Percentiles rank a stretch among this genome's conserved stretches.
phyloP scores from a whole-genome alignment of 2,888 invertebrate species.

The Mechanitis mazaeus region DNA sequence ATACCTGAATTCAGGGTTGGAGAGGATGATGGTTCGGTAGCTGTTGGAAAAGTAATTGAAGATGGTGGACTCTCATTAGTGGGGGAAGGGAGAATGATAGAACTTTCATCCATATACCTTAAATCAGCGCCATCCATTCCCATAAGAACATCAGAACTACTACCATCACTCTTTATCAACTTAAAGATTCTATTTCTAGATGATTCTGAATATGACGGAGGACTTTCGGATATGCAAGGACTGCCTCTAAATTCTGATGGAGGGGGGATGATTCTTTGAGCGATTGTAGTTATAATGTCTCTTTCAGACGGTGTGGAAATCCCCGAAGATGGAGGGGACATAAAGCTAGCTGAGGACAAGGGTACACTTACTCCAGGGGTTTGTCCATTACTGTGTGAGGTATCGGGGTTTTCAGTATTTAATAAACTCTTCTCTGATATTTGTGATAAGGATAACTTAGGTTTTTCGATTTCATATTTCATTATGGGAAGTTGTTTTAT shows the following conservation, averaged over 20 bases:
- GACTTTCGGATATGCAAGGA: constrained; percentile 80
- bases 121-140: constrained; percentile 91
- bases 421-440: constrained; percentile 80
- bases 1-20: constrained; percentile 68
- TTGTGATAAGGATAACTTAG: constrained; percentile 74
- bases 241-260: constrained; percentile 84
- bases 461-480: constrained; percentile 60
- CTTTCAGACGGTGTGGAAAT: constrained; percentile 64
- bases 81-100: constrained; percentile 87
- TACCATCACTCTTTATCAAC: constrained; percentile 75
- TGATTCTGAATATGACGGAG: constrained; percentile 75
- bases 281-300: constrained; percentile 71
- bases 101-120: constrained; percentile 94
- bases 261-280: constrained; percentile 84
- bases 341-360: constrained; percentile 51
- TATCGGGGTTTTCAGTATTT: constrained; percentile 76
- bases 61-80: constrained; percentile 86
- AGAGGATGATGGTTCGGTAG: constrained; percentile 79
- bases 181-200: constrained; percentile 74
- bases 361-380: constrained; percentile 52
- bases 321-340: constrained; percentile 63
- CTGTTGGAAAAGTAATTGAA: constrained; percentile 77
- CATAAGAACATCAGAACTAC: constrained; percentile 85
- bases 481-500: constrained; percentile 51
- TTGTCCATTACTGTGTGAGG: constrained; percentile 48